Evolutionary conservation across 1,140 invertebrate genomes (phyloP).

Genomic region (Eupristina koningsbergeri): DNA sequence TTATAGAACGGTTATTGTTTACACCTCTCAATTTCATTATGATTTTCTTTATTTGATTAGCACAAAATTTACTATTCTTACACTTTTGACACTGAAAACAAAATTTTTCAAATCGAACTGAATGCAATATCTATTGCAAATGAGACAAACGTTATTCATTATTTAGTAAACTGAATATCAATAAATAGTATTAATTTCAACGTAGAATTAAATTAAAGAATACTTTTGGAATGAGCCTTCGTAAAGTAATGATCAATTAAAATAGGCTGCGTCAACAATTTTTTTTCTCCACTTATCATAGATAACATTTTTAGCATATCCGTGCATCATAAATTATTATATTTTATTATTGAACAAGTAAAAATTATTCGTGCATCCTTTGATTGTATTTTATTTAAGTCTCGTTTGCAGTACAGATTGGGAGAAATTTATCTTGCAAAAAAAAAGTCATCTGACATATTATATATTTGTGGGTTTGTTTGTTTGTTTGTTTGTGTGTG

Average conservation of each 20-base stretch:
- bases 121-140: slow-evolving; percentile 11
- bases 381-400: background rate
- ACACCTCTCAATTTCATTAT: background rate
- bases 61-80: background rate
- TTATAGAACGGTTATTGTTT: background rate
- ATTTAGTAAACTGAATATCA: background rate
- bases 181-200: background rate
- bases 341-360: slow-evolving; percentile 7
- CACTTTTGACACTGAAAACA: slow-evolving; percentile 40
- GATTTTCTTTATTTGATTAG: slow-evolving; percentile 4
- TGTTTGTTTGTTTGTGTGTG: no score
- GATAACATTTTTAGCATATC: slow-evolving; percentile 31
- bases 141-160: background rate
- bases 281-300: slow-evolving; percentile 3
- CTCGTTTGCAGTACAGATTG: slow-evolving; percentile 8
- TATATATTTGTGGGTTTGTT: no score
- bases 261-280: slow-evolving; percentile 46
- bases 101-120: slow-evolving; percentile 50
- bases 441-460: slow-evolving; percentile 13
- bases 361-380: slow-evolving; percentile 9
- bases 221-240: background rate
- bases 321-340: background rate
- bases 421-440: no score
- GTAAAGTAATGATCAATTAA: slow-evolving; percentile 28
- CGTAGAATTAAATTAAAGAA: slow-evolving; percentile 7